Evolutionary conservation across 2,888 invertebrate genomes (phyloP), one percentile per base, ranked within the genome.

Genomic region (Salticus scenicus): DNA sequence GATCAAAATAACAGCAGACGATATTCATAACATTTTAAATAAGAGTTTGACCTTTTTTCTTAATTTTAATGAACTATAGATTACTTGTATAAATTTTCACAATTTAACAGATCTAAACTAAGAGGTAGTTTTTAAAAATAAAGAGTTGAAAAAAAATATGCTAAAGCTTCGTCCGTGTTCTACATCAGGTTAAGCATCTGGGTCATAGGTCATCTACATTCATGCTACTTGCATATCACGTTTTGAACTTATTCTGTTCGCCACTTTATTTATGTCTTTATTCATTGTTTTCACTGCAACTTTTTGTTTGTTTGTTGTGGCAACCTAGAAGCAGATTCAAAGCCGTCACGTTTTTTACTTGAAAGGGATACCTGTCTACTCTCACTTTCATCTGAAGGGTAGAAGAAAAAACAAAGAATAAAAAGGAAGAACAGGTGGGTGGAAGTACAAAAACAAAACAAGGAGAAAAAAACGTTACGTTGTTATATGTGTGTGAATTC

Each of bases 301-400:
- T 63, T 20, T 66, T 63, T 70, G 28, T 57, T 57, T 57, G 57
- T 57, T 47, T 47, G 42, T 17, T 47, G 14, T 5, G 24, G 42
- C 70, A 70, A 70, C 70, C 70, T 70, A 70, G 70, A 70, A 70
- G 70, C 42, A 28, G n/a, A 37, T 70, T 70, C 70, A 70, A 70
- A 70, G 42, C 70, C 70, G 70, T 70, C 70, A 70, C 70, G 70
- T 27, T 24, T 42, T 70, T 37, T 20, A 24, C 12, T 17, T 30
- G 17, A n/a, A 14, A 30, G 31, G 31, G 66, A 66, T 20, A 8
- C 70, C 17, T 37, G 12, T 30, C 37, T 24, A 67, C n/a, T 20
- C 42, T 70, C 42, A 42, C 70, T 33, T 70, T 69, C 17, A 20
- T 17, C 57, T 42, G 42, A 70, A 42, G 70, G 70, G 70, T 70